phyloP scores from a whole-genome alignment of 1,140 invertebrate species.

The Brachionus rubens region DNA sequence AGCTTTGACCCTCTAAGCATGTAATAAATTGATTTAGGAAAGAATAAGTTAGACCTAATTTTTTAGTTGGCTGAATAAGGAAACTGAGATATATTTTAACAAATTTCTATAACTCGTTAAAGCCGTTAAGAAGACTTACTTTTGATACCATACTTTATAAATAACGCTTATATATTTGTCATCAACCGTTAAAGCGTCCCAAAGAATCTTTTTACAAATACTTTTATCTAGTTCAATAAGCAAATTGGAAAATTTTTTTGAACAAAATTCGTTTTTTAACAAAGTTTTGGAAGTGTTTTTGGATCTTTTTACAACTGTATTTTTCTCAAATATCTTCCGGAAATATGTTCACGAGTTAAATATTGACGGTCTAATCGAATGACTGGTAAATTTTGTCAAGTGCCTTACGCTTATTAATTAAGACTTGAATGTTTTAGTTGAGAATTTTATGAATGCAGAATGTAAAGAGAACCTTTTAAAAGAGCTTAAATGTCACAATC shows the following conservation, averaged over 20 bases:
- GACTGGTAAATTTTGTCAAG: not conserved
- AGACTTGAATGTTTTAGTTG: not conserved
- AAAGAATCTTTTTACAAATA: not conserved
- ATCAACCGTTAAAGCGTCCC: not conserved
- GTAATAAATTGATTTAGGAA: no score
- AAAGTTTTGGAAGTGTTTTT: not conserved
- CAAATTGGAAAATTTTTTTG: not conserved
- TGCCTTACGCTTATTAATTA: not conserved
- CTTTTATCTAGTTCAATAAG: not conserved
- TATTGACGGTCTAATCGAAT: not conserved
- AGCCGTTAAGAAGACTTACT: not conserved
- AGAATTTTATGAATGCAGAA: not conserved
- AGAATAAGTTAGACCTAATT: no score
- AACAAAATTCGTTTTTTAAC: no score
- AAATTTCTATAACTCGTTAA: not conserved
- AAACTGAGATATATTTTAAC: not conserved
- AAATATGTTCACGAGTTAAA: not conserved
- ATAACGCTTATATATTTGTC: not conserved
- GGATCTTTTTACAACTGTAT: not conserved
- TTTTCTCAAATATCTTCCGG: not conserved
- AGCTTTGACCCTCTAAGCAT: no score
- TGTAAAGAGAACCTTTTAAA: not conserved
- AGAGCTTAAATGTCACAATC: conserved; percentile 2
- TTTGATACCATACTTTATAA: not conserved
- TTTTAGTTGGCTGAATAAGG: no score